Percentiles rank a stretch among this genome's conserved stretches.
phyloP scores from a whole-genome alignment of 2,888 invertebrate species.

The Lasius fuliginosus region DNA sequence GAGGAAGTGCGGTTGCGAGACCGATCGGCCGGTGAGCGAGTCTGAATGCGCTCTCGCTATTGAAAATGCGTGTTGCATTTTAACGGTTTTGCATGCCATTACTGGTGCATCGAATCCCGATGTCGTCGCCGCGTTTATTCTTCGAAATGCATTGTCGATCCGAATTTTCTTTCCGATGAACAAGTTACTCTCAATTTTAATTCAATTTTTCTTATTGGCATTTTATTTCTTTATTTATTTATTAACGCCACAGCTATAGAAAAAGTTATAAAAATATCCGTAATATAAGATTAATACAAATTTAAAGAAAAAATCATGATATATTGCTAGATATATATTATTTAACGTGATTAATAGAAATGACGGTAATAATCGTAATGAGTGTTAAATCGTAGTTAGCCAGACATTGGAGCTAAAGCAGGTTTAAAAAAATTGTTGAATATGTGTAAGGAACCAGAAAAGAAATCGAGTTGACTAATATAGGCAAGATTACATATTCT shows the following conservation, averaged over 20 bases:
- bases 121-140: background rate
- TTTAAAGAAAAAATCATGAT: too few species aligned
- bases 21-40: conserved; percentile 44
- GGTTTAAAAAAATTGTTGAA: too few species aligned
- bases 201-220: background rate
- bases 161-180: background rate
- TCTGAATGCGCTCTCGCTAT: conserved; percentile 48
- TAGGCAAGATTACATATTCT: too few species aligned
- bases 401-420: too few species aligned
- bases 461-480: too few species aligned
- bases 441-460: too few species aligned
- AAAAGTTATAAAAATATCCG: too few species aligned
- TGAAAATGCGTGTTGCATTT: conserved; percentile 50
- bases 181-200: background rate
- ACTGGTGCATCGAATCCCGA: background rate
- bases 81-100: conserved; percentile 39
- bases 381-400: too few species aligned
- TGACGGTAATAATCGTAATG: too few species aligned
- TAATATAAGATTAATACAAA: too few species aligned
- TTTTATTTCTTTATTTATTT: background rate
- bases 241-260: background rate
- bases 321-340: too few species aligned
- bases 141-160: background rate
- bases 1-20: conserved; percentile 73
- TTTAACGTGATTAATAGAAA: too few species aligned